Base-by-base conservation (phyloP, 2,113 vertebrate species). In the Amphiprion percula region DNA sequence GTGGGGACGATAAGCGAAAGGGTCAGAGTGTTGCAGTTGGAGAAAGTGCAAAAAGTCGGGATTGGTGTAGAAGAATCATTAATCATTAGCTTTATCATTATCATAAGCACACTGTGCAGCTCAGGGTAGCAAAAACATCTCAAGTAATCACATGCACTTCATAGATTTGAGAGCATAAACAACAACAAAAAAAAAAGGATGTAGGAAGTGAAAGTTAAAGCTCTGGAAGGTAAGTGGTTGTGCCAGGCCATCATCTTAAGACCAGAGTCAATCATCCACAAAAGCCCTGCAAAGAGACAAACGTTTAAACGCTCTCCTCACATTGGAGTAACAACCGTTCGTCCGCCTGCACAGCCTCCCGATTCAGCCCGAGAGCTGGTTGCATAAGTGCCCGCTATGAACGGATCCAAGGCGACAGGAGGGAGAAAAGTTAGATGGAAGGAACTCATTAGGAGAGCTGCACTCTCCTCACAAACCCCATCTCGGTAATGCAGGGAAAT, bases 301-400 rank as follows among this genome's bases (percentile, higher is more conserved):
- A 41, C 68, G 30, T 75, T 84, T 88, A 87, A 93, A 90, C 19
- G 84, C 61, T 63, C 73, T 76, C 82, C 77, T 79, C 74, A 72
- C 89, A 93, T 93, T 71, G 78, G 23, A 84, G 75, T 89, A 93
- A 91, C 86, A 84, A 92, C 76, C 76, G 5, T 23, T 66, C 30
- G 0, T 41, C 67, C 33, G 79, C 80, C 73, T 55, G 61, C 82
- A 5, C 23, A 61, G 61, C 64, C 73, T 84, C 82, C 61, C 49
- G 41, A 74, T 79, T 72, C 74, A 65, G 82, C 67, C 41, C 68
- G 68, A 71, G 70, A 74, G 79, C 37, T 17, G 24, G 68, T 86
- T 86, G 83, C 77, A 77, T 82, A 81, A 87, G 62, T 19, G 81
- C 61, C 68, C 61, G 77, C 85, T 56, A 24, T 80, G 80, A 92